Conservation (phyloP, 1,140 invertebrate genomes). For the Mactra quadrangularis region DNA sequence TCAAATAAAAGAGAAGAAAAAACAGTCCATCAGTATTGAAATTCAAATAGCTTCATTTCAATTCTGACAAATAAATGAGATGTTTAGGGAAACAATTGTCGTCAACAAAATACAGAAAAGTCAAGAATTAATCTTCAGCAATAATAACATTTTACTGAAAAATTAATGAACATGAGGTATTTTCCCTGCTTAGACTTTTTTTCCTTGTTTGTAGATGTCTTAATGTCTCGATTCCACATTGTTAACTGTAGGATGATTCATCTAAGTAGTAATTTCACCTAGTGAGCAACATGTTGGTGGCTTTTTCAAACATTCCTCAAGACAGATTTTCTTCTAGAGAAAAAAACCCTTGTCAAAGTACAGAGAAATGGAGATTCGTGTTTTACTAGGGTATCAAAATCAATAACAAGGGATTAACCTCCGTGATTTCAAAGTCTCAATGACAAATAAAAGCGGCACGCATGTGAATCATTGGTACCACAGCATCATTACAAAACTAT, state of each 20-base stretch:
- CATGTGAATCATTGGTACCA: background rate
- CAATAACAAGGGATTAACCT: conserved; percentile 52
- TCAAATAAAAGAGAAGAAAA: too few species aligned
- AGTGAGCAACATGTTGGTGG: conserved; percentile 39
- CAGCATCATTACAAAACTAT: conserved; percentile 50
- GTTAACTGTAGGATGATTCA: conserved; percentile 23
- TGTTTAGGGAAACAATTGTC: too few species aligned
- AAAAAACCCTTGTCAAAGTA: too few species aligned
- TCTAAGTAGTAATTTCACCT: conserved; percentile 37
- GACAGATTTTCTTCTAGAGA: background rate
- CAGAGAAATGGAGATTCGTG: background rate
- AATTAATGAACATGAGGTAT: too few species aligned
- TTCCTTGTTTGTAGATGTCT: conserved; percentile 9
- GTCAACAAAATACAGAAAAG: too few species aligned
- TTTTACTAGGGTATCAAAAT: conserved; percentile 51
- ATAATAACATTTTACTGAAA: too few species aligned
- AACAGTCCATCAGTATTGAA: background rate
- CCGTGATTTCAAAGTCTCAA: conserved; percentile 43
- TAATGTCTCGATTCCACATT: conserved; percentile 38
- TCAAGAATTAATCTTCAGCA: too few species aligned
- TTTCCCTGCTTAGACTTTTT: background rate
- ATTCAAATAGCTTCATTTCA: conserved; percentile 20
- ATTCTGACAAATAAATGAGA: background rate
- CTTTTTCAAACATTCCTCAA: conserved; percentile 29
- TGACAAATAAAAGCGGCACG: conserved; percentile 20